Evolutionary conservation across 2,113 vertebrate genomes (phyloP), one percentile per base, ranked within the genome.

Genomic region (Tyrannus savana): DNA sequence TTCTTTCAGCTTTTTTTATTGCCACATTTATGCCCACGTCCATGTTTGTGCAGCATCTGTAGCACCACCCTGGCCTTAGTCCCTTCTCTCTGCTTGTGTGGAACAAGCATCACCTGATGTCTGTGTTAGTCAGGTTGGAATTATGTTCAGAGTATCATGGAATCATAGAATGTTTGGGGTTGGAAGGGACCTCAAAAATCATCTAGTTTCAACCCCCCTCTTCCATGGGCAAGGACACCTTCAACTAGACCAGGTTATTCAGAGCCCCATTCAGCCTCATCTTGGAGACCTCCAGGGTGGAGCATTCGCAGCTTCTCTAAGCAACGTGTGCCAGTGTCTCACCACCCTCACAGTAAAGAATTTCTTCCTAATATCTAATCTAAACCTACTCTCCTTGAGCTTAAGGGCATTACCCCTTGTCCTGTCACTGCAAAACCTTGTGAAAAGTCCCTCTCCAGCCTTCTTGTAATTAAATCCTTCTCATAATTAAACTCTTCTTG

Each of bases 191-290:
- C 10, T 74, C 25, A 25, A 76, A 27, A 18, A 69, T 62, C 58
- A 35, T 18, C 14, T 47, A 10, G 2, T 69, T 83, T 31, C 55
- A 69, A 6, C 3, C 5, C 19, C n/a, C n/a, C n/a, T n/a, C n/a
- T 69, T 10, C 25, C 25, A 7, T 11, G 21, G 16, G 8, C 25
- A 83, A 35, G 24, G 41, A 49, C 47, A 49, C 6, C 35, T 55
- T 49, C 18, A 42, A 49, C 17, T 42, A 6, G 5, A 3, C 21
- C 63, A 55, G n/a, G 7, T 11, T 76, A 8, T 31, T 76, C 41
- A 35, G 35, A 49, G 25, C 7, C 8, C 3, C 3, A 1, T 76
- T 41, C 41, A 35, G 0, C 41, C 3, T 27, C n/a, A 4, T 0
- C 41, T 35, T 69, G n/a, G 3, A 55, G 47, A 42, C 17, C 31